A percentile compares a stretch with the other conserved stretches of the same genome.
Conservation (phyloP, 1,140 invertebrate genomes). For the Leptopilina clavipes region DNA sequence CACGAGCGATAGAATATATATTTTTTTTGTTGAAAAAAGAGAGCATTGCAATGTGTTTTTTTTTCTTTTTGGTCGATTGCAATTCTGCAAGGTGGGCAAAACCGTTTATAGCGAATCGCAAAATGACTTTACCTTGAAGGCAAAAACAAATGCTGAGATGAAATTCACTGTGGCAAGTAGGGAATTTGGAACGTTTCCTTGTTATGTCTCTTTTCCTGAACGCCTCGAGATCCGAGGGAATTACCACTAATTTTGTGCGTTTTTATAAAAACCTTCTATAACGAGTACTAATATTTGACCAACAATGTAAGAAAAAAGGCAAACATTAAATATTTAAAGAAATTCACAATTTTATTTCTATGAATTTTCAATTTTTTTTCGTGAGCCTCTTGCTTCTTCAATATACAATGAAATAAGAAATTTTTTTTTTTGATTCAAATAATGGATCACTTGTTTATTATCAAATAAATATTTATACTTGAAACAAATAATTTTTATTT, state of each 20-base stretch:
- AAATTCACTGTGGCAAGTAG: neutral
- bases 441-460: too few species aligned
- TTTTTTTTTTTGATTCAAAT: too few species aligned
- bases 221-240: neutral
- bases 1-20: neutral
- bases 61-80: neutral
- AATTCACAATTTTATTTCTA: too few species aligned
- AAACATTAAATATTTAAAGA: too few species aligned
- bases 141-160: neutral
- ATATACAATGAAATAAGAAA: too few species aligned
- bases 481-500: too few species aligned
- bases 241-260: neutral
- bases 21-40: neutral
- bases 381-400: too few species aligned
- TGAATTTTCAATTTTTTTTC: too few species aligned
- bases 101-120: slow-evolving; percentile 7
- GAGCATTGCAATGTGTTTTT: neutral
- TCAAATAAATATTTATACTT: too few species aligned
- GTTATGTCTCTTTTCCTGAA: slow-evolving; percentile 11
- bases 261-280: neutral
- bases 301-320: too few species aligned
- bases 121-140: neutral
- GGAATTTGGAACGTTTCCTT: slow-evolving; percentile 22
- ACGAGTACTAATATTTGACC: neutral
- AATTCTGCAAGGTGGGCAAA: neutral